These are phyloP conservation scores for Zoanthus gigantus DNA, from an alignment of 92 coral and sea anemone genomes.

Conservation along the genomic window DNA sequence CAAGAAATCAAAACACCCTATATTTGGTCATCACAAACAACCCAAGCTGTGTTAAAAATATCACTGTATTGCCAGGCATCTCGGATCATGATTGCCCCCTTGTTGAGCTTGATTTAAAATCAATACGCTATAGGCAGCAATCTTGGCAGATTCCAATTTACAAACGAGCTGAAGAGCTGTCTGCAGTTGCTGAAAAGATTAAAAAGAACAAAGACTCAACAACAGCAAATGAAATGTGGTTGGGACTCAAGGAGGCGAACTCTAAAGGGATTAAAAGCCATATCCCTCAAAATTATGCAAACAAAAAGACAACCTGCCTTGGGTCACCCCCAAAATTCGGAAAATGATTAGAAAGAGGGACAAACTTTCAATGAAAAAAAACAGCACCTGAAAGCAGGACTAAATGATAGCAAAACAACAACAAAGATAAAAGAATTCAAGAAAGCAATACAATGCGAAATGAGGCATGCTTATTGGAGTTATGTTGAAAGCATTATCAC, in stretches of 20 bases:
- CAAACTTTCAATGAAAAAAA: constrained; percentile 5
- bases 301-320: not conserved
- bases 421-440: constrained; percentile 40
- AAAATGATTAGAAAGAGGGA: constrained; percentile 11
- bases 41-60: constrained; percentile 39
- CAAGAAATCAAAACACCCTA: constrained; percentile 64
- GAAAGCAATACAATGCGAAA: constrained; percentile 34
- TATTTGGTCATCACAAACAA: constrained; percentile 66
- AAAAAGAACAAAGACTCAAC: too few species aligned
- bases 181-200: too few species aligned
- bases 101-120: not conserved
- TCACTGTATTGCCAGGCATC: constrained; percentile 53
- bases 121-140: too few species aligned
- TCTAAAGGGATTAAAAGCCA: too few species aligned
- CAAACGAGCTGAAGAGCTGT: too few species aligned
- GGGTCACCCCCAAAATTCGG: constrained; percentile 18
- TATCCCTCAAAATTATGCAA: too few species aligned
- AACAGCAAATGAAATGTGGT: too few species aligned
- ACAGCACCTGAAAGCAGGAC: not conserved
- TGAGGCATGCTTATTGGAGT: constrained; percentile 49
- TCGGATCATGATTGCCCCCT: not conserved
- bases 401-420: not conserved
- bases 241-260: too few species aligned
- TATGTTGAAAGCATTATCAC: constrained; percentile 50
- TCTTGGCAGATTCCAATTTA: too few species aligned